phyloP scores from a whole-genome alignment of 2,888 invertebrate genomes.

The Siphlonurus alternatus region DNA sequence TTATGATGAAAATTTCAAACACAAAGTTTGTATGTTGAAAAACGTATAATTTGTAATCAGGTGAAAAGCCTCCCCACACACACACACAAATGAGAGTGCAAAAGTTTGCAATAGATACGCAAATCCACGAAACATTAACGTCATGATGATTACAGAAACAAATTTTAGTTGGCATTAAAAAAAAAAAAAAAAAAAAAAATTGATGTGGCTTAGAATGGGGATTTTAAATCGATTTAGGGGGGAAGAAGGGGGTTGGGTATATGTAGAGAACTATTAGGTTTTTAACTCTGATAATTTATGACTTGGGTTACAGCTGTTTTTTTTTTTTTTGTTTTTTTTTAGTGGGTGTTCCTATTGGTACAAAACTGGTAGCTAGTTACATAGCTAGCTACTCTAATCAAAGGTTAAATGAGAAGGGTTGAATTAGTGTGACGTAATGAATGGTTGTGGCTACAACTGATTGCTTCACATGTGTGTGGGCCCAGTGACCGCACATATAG shows the following conservation, averaged over 20 bases:
- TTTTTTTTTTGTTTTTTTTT: background rate
- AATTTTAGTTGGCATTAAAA: background rate
- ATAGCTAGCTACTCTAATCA: background rate
- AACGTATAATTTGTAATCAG: background rate
- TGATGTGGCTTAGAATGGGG: background rate
- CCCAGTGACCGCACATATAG: background rate
- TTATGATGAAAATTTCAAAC: too few species aligned
- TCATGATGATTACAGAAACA: background rate
- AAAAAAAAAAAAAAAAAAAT: background rate
- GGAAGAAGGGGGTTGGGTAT: background rate
- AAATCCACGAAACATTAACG: background rate
- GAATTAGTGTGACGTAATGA: background rate
- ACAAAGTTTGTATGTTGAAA: too few species aligned
- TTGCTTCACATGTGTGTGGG: background rate
- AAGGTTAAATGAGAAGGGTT: background rate
- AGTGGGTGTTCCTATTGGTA: background rate
- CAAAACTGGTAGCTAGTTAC: background rate
- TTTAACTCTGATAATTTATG: background rate
- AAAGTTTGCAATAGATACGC: background rate
- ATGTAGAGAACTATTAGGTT: background rate
- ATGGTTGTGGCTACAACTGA: background rate
- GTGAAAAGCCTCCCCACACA: too few species aligned
- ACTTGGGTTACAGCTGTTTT: background rate
- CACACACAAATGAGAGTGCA: background rate
- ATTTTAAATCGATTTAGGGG: background rate